Conservation (phyloP, 2,113 vertebrate species). For the Ciconia maguari region DNA sequence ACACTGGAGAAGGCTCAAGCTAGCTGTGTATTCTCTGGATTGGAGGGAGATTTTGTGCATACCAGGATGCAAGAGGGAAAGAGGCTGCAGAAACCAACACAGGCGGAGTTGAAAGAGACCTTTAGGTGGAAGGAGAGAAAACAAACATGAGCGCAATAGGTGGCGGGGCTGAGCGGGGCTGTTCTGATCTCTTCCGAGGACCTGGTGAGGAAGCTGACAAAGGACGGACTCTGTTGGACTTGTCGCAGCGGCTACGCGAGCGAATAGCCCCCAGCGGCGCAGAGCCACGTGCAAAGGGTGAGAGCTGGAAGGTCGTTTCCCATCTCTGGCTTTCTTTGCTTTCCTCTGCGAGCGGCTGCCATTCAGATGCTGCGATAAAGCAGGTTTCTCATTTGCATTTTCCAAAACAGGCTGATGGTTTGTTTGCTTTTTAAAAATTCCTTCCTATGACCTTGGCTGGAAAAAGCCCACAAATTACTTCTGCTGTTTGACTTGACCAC, state of each 20-base stretch:
- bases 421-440: neutral
- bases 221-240: neutral
- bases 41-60: neutral
- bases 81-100: neutral
- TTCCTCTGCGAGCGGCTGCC: neutral
- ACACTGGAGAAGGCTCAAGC: neutral
- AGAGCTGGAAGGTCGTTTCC: neutral
- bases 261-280: no score
- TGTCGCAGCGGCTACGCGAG: fast-evolving
- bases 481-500: neutral
- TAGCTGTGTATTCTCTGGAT: neutral
- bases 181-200: neutral
- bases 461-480: conserved; percentile 1
- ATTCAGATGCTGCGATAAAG: neutral
- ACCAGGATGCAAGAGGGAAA: neutral
- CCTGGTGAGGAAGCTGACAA: neutral
- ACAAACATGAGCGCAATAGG: neutral
- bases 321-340: neutral
- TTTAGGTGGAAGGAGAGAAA: neutral
- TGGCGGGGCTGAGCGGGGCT: neutral
- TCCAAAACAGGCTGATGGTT: conserved; percentile 9
- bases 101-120: neutral
- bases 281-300: neutral
- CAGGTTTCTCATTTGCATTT: conserved; percentile 37
- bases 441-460: conserved; percentile 51